Evolutionary conservation across 2,888 invertebrate genomes (phyloP).

Genomic region (Tetropium fuscum): DNA sequence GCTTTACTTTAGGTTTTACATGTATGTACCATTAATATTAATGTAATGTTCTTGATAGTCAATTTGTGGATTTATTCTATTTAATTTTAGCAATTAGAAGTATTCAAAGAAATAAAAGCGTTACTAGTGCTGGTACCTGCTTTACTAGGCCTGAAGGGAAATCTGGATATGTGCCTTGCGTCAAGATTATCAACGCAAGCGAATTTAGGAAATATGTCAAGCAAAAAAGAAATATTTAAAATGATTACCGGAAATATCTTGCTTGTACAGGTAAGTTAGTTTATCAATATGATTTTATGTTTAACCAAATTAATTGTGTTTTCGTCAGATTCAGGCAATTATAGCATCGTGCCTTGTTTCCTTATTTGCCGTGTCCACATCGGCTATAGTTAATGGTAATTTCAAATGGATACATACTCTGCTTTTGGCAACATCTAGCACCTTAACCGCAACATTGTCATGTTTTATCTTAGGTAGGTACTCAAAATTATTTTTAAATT

Average conservation of each 20-base stretch:
- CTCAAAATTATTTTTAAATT: constrained; percentile 20
- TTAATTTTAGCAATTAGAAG: constrained; percentile 75
- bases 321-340: constrained; percentile 81
- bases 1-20: background rate
- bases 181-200: constrained; percentile 96
- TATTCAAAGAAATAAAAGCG: constrained; percentile 78
- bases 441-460: constrained; percentile 92
- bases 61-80: too few species aligned
- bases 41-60: background rate
- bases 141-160: constrained; percentile 87
- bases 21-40: background rate
- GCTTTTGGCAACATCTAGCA: constrained; percentile 83
- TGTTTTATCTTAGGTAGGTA: constrained; percentile 88
- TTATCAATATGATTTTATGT: too few species aligned
- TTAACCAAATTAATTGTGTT: constrained; percentile 9
- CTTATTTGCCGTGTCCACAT: constrained; percentile 83
- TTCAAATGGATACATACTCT: constrained; percentile 80
- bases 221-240: constrained; percentile 76
- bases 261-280: constrained; percentile 79
- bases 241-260: constrained; percentile 93
- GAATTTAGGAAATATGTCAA: constrained; percentile 93
- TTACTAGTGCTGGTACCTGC: constrained; percentile 86
- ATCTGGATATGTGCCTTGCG: constrained; percentile 97
- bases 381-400: constrained; percentile 72
- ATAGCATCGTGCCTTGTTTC: constrained; percentile 90